These are phyloP conservation scores for Clavelina lepadiformis DNA, from an alignment of 23 tunicate genomes.

Conservation along the genomic window DNA sequence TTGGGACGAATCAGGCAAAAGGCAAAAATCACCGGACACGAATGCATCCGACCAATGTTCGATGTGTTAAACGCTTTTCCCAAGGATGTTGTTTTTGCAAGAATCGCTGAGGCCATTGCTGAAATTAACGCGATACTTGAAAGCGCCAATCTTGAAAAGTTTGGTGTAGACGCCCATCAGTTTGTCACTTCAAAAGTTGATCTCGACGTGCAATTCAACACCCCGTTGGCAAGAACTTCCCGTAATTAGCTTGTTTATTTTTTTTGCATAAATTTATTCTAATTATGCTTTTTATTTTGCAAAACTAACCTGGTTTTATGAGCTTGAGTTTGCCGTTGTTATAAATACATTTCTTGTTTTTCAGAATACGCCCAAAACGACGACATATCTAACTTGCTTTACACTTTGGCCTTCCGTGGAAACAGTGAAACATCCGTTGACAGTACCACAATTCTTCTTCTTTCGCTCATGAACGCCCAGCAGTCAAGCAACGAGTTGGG, in stretches of 20 bases:
- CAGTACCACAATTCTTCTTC: conserved; percentile 11
- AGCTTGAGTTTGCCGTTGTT: too few relatives aligned
- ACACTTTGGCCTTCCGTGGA: conserved; percentile 26
- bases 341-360: too few relatives aligned
- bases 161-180: neutral
- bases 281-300: too few relatives aligned
- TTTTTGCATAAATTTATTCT: too few relatives aligned
- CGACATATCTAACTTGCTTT: too few relatives aligned
- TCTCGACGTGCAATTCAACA: too few relatives aligned
- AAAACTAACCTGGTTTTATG: too few relatives aligned
- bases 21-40: conserved; percentile 18
- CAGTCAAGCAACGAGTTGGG: conserved; percentile 10
- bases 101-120: neutral
- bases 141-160: neutral
- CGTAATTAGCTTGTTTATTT: too few relatives aligned
- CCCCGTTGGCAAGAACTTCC: too few relatives aligned
- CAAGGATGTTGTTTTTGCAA: neutral
- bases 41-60: conserved; percentile 7
- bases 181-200: neutral
- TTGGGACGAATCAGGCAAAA: neutral
- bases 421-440: conserved; percentile 4
- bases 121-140: conserved; percentile 12
- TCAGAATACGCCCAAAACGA: too few relatives aligned
- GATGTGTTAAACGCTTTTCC: neutral
- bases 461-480: neutral